A percentile compares a stretch with the other conserved stretches of the same genome.
These are phyloP conservation scores for Argyra leucocephala DNA, from an alignment of 2,888 invertebrate species.

Conservation along the genomic window DNA sequence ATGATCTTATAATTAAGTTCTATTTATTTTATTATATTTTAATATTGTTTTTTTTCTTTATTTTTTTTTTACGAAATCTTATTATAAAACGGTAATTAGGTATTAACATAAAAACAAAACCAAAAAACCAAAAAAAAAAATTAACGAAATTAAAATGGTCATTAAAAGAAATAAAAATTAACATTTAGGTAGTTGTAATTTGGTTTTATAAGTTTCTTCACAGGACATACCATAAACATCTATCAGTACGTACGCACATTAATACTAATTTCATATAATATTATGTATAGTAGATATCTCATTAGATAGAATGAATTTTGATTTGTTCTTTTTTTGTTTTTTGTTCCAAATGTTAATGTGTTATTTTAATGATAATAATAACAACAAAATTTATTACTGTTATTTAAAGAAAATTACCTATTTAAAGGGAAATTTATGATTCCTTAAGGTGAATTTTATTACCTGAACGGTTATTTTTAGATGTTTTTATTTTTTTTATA, in stretches of 20 bases:
- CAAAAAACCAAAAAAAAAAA: no score
- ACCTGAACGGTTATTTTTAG: background rate
- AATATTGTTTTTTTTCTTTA: no score
- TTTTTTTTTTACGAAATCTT: background rate
- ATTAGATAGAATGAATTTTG: no score
- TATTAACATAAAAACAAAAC: background rate
- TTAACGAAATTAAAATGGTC: background rate
- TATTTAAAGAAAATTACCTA: background rate
- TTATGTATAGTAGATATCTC: no score
- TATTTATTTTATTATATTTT: background rate
- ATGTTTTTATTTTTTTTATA: no score
- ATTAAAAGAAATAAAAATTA: slow-evolving; percentile 1
- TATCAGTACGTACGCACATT: no score
- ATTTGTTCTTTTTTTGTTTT: background rate
- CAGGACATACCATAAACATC: background rate
- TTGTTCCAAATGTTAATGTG: background rate
- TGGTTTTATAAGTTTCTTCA: background rate
- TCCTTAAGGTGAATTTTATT: background rate
- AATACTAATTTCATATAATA: no score
- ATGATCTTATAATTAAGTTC: background rate
- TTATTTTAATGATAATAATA: background rate
- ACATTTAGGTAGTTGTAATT: background rate
- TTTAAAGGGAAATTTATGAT: background rate
- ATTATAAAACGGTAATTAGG: slow-evolving; percentile 6
- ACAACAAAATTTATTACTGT: background rate